Evolutionary conservation across 2,113 vertebrate species (phyloP).

Genomic region (Pavo muticus): DNA sequence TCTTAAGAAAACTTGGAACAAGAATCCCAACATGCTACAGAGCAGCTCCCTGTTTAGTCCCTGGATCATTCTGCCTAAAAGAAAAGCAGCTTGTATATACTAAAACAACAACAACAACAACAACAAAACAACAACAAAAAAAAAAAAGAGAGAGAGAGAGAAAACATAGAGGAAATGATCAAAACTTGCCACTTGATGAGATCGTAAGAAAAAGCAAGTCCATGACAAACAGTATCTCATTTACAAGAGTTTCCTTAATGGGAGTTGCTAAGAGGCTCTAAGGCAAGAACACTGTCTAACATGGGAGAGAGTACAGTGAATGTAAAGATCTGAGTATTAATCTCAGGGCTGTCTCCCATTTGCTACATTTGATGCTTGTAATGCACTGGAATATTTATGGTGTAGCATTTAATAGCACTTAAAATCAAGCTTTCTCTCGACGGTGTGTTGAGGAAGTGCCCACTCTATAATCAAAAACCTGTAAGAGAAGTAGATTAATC

Average conservation of each 20-base stretch:
- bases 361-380: slow-evolving; percentile 10
- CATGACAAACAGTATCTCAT: background rate
- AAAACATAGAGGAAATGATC: background rate
- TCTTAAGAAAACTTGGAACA: background rate
- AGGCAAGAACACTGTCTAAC: background rate
- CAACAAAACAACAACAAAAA: no score
- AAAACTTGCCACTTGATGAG: background rate
- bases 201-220: background rate
- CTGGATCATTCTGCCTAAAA: background rate
- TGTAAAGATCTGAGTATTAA: background rate
- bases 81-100: background rate
- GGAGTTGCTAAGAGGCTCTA: background rate
- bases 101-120: background rate
- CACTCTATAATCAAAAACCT: slow-evolving; percentile 48
- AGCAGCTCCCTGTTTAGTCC: background rate
- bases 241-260: background rate
- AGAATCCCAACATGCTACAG: background rate
- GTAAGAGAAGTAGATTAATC: slow-evolving; percentile 56
- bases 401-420: slow-evolving; percentile 61
- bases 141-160: background rate
- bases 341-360: background rate
- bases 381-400: slow-evolving; percentile 41
- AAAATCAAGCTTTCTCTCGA: slow-evolving; percentile 45
- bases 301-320: background rate
- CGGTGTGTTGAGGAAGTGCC: slow-evolving; percentile 33